phyloP scores from a whole-genome alignment of 92 coral and sea anemone species.

The Desmophyllum pertusum region DNA sequence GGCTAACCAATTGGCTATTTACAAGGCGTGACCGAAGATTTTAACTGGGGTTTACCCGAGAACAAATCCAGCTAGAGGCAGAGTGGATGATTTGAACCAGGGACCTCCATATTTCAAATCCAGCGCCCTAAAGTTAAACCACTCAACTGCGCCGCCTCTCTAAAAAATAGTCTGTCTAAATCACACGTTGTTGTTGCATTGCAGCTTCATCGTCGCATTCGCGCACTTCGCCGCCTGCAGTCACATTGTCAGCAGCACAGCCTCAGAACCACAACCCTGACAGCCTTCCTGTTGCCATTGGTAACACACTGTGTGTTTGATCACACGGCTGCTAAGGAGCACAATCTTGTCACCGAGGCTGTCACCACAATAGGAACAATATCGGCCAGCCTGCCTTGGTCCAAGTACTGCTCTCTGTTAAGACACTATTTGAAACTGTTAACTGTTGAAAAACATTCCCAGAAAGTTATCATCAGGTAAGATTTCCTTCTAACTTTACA shows the following conservation, averaged over 20 bases:
- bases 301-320: constrained; percentile 88
- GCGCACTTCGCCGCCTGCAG: constrained; percentile 90
- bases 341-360: constrained; percentile 90
- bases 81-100: too few relatives aligned
- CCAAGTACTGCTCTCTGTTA: constrained; percentile 76
- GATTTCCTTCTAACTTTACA: not conserved
- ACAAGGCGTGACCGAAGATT: too few relatives aligned
- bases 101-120: too few relatives aligned
- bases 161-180: not conserved
- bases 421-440: constrained; percentile 79
- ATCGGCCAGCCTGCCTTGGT: constrained; percentile 86
- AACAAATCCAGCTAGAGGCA: too few relatives aligned
- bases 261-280: constrained; percentile 75
- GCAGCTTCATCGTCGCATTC: constrained; percentile 95
- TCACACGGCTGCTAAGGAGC: constrained; percentile 87
- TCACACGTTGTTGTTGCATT: not conserved
- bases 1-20: too few relatives aligned
- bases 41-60: too few relatives aligned
- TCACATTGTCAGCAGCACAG: constrained; percentile 70
- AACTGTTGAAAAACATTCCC: constrained; percentile 71
- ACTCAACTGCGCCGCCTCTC: too few relatives aligned
- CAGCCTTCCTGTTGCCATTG: constrained; percentile 82
- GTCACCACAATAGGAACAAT: constrained; percentile 84
- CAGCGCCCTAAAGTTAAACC: too few relatives aligned
- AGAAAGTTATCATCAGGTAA: constrained; percentile 83